Conservation (phyloP, 1,140 invertebrate species). For the Rhagoletis pomonella region DNA sequence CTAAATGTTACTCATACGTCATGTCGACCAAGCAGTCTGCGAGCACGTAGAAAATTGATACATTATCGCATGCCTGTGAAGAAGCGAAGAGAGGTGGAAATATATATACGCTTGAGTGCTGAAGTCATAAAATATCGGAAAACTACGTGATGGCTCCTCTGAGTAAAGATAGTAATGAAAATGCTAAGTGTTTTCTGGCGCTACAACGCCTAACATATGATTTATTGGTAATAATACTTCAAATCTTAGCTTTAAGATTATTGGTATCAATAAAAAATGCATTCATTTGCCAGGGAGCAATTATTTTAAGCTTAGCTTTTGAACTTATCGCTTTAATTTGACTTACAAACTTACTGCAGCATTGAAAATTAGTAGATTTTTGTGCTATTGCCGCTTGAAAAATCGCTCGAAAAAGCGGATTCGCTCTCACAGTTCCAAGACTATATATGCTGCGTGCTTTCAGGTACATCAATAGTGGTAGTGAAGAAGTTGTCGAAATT, state of each 20-base stretch:
- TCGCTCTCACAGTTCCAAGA: no score
- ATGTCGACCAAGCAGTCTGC: not conserved
- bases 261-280: not conserved
- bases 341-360: not conserved
- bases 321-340: not conserved
- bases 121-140: not conserved
- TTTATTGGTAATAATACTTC: not conserved
- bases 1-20: slow-evolving; percentile 29
- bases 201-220: not conserved
- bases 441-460: no score
- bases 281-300: not conserved
- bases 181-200: not conserved
- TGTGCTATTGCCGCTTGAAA: no score
- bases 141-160: not conserved
- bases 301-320: not conserved
- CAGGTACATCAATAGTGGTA: no score
- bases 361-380: not conserved
- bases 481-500: no score
- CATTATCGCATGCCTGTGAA: not conserved
- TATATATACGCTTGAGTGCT: not conserved
- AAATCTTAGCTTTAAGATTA: not conserved
- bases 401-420: no score
- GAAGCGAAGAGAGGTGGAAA: not conserved
- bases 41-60: slow-evolving; percentile 42
- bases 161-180: not conserved